Percentiles rank a stretch among this genome's conserved stretches.
Conservation (phyloP, 2,888 invertebrate species). For the Morpho deidamia region DNA sequence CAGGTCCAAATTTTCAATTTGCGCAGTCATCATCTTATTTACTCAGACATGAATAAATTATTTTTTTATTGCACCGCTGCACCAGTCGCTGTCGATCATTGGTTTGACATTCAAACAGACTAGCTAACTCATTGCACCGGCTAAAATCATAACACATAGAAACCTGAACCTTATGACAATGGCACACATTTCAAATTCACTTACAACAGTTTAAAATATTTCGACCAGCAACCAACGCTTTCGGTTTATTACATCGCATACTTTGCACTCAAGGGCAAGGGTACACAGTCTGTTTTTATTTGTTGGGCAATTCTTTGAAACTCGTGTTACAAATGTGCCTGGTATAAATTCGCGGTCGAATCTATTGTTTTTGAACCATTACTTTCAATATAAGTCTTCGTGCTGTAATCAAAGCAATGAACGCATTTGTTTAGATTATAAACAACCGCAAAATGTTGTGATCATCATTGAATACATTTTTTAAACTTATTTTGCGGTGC, state of each 20-base stretch:
- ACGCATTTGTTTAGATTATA: constrained; percentile 41
- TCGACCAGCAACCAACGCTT: constrained; percentile 33
- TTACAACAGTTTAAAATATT: background rate
- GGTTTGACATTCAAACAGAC: constrained; percentile 77
- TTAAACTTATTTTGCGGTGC: constrained; percentile 5
- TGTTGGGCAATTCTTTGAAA: constrained; percentile 52
- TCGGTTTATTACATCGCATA: constrained; percentile 53
- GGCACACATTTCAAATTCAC: background rate
- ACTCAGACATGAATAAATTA: constrained; percentile 71
- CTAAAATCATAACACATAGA: constrained; percentile 20
- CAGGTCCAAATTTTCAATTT: constrained; percentile 44
- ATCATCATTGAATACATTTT: constrained; percentile 14
- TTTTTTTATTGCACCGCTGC: constrained; percentile 70
- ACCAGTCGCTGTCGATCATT: constrained; percentile 69
- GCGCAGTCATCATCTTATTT: constrained; percentile 59
- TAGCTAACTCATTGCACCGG: constrained; percentile 70
- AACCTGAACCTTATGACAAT: constrained; percentile 26
- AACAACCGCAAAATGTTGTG: constrained; percentile 37
- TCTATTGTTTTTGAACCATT: constrained; percentile 46
- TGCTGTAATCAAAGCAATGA: constrained; percentile 32
- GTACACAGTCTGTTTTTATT: constrained; percentile 53
- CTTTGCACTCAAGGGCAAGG: constrained; percentile 69
- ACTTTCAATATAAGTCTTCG: constrained; percentile 35
- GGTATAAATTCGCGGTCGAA: constrained; percentile 43
- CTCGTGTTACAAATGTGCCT: constrained; percentile 27